These are phyloP conservation scores for Drosophila affinis DNA, from an alignment of 2,888 invertebrate genomes.

Conservation along the genomic window DNA sequence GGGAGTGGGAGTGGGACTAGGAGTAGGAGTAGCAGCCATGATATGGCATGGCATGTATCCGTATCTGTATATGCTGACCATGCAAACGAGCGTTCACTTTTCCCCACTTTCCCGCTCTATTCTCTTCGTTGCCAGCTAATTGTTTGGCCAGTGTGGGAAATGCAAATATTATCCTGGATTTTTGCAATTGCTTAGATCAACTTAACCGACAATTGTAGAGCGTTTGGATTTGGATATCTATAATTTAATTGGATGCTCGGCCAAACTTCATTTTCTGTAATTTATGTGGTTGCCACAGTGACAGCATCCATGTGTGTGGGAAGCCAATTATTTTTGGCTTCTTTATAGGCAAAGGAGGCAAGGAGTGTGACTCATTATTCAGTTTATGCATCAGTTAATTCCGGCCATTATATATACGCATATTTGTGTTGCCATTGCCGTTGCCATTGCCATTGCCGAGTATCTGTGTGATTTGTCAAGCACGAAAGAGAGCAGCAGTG, in stretches of 20 bases:
- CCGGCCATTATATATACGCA: conserved; percentile 19
- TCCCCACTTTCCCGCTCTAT: background rate
- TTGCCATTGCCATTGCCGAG: background rate
- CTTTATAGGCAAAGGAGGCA: conserved; percentile 10
- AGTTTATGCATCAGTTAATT: conserved; percentile 52
- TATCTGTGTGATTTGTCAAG: conserved; percentile 44
- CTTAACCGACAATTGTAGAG: background rate
- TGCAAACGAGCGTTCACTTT: conserved; percentile 31
- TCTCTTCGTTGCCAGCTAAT: conserved; percentile 35
- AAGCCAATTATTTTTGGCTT: conserved; percentile 58
- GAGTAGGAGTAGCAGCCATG: conserved; percentile 1
- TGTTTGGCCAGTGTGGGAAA: conserved; percentile 16
- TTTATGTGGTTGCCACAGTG: conserved; percentile 36
- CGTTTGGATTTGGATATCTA: background rate
- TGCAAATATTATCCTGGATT: conserved; percentile 7
- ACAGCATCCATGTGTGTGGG: conserved; percentile 20
- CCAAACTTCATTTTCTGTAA: conserved; percentile 21
- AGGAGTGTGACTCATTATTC: conserved; percentile 33
- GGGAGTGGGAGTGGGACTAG: background rate
- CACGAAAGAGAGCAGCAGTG: conserved; percentile 44
- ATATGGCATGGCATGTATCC: conserved; percentile 30
- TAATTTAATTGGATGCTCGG: conserved; percentile 26
- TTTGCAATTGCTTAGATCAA: background rate
- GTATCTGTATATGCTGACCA: conserved; percentile 31
- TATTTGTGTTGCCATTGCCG: background rate